Percentiles rank a stretch among this genome's conserved stretches.
These are phyloP conservation scores for chimpanzee (Pan troglodytes) DNA, from an alignment of 2,113 vertebrate species.

Conservation along the genomic window NHGRI_mPanTro3-v2.1_pri NC_072404.2:127055001-127055500, in stretches of 20 bases:
- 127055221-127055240: background rate
- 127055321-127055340: background rate
- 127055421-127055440: background rate
- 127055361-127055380: background rate
- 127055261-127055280: background rate
- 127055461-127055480: too few species aligned
- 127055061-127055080: background rate
- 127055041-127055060: background rate
- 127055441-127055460: too few species aligned
- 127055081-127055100: background rate
- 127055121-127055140: background rate
- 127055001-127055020: background rate
- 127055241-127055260: background rate
- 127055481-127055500: too few species aligned
- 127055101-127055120: background rate
- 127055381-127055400: background rate
- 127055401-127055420: background rate
- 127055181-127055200: background rate
- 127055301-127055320: background rate
- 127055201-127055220: background rate
- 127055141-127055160: background rate
- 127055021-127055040: background rate
- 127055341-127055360: background rate
- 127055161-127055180: background rate
- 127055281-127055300: background rate